Conservation (phyloP, 2,888 invertebrate genomes). For the Tenthredo livida region DNA sequence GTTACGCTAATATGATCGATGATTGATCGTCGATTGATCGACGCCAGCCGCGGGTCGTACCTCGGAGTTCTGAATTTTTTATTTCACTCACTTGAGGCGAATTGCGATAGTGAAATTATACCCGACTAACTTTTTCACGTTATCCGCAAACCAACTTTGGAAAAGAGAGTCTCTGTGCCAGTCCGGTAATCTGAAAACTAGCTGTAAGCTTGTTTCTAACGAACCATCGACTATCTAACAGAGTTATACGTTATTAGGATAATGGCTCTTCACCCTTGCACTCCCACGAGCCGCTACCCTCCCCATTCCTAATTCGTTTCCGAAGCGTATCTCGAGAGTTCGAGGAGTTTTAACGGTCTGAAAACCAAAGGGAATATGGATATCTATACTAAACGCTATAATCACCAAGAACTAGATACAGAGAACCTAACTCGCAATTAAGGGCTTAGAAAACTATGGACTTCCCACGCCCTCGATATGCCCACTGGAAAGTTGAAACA, state of each 20-base stretch:
- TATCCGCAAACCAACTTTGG: neutral
- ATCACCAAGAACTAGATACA: conserved; percentile 54
- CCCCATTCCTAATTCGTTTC: conserved; percentile 28
- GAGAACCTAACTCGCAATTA: conserved; percentile 69
- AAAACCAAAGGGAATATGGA: conserved; percentile 55
- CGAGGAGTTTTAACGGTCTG: conserved; percentile 35
- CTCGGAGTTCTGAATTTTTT: conserved; percentile 4
- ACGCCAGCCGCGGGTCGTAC: conserved; percentile 5
- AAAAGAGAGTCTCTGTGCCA: neutral
- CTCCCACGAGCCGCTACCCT: conserved; percentile 43
- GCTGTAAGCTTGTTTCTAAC: neutral
- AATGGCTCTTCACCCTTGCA: conserved; percentile 45
- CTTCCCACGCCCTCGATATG: conserved; percentile 61
- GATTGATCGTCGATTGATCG: conserved; percentile 48
- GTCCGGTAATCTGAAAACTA: neutral
- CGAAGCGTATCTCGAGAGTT: neutral
- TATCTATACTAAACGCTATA: conserved; percentile 60
- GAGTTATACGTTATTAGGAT: conserved; percentile 41
- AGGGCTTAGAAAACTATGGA: conserved; percentile 65
- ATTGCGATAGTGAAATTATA: neutral
- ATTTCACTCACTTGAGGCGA: neutral
- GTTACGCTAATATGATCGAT: conserved; percentile 42
- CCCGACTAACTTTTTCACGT: neutral
- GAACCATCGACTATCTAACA: conserved; percentile 34
- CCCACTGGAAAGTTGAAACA: conserved; percentile 4